Evolutionary conservation across 35 echinoderm and acorn worm species (phyloP).

Genomic region (Ophiothrix spiculata): DNA sequence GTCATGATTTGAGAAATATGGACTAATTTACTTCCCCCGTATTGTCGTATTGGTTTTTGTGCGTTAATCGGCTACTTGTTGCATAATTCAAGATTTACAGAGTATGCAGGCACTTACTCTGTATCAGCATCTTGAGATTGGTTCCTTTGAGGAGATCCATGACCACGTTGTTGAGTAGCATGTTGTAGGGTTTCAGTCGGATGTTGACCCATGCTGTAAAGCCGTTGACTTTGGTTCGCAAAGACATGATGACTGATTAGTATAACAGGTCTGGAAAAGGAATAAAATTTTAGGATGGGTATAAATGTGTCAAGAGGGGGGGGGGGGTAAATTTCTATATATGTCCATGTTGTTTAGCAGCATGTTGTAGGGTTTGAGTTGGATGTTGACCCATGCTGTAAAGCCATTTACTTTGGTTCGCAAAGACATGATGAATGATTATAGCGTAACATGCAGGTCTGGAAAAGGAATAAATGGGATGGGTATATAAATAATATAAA

Average conservation of each 20-base stretch:
- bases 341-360: constrained; percentile 89
- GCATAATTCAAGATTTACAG: no score
- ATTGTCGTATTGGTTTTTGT: no score
- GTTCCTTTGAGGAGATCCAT: constrained; percentile 95
- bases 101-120: constrained; percentile 93
- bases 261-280: no score
- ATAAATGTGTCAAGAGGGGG: no score
- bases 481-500: no score
- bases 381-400: constrained; percentile 88
- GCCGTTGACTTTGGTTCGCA: constrained; percentile 84
- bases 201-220: constrained; percentile 94
- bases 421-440: constrained; percentile 85
- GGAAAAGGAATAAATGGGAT: no score
- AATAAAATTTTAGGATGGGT: no score
- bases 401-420: constrained; percentile 86
- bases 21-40: no score
- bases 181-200: constrained; percentile 75
- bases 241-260: constrained; percentile 84
- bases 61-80: no score
- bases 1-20: no score
- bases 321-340: no score
- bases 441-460: no score
- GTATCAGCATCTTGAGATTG: constrained; percentile 94
- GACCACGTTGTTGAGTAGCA: constrained; percentile 86
- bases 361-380: constrained; percentile 79